phyloP scores from a whole-genome alignment of 2,113 vertebrate genomes.

The Monopterus albus region DNA sequence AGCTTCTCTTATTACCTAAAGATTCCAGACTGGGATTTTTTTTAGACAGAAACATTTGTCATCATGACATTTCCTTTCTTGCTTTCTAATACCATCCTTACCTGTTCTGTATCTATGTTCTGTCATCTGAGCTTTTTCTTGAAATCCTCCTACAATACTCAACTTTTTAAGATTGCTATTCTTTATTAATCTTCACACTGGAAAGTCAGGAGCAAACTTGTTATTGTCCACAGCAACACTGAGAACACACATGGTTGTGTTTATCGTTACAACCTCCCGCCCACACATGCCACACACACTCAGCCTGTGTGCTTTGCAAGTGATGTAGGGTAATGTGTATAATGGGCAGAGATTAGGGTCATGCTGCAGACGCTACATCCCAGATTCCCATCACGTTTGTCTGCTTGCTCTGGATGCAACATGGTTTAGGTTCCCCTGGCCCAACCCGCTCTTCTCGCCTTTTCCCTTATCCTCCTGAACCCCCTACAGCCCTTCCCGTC shows the following conservation, averaged over 20 bases:
- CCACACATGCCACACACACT: background rate
- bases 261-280: constrained; percentile 37
- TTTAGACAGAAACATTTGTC: background rate
- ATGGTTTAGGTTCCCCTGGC: background rate
- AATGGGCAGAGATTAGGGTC: constrained; percentile 70
- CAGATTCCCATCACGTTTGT: constrained; percentile 39
- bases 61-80: background rate
- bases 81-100: background rate
- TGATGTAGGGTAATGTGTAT: constrained; percentile 59
- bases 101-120: background rate
- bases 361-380: constrained; percentile 41
- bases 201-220: background rate
- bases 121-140: background rate
- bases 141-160: background rate
- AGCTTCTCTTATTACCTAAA: no score
- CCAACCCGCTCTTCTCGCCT: background rate
- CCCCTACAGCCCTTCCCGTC: background rate
- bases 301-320: constrained; percentile 27
- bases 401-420: constrained; percentile 12
- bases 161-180: background rate
- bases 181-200: background rate
- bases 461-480: background rate
- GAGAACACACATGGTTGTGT: constrained; percentile 51
- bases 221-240: background rate
- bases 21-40: no score